Evolutionary conservation across 2,797 vertebrate species (phyloP), one percentile per base, ranked within the genome.

Genomic region (Lophius americanus): DNA sequence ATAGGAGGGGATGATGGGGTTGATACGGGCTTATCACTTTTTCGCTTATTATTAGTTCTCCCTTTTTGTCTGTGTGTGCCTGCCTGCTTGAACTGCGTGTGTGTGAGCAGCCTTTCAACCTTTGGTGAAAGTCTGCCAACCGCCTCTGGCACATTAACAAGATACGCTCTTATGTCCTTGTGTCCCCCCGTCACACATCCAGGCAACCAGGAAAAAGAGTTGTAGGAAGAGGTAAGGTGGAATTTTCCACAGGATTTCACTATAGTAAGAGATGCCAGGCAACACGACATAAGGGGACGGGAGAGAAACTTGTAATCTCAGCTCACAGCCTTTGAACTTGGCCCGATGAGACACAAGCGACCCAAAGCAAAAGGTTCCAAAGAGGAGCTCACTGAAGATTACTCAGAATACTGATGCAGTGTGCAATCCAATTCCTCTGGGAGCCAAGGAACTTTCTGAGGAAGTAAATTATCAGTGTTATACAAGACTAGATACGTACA

Each of bases 331-430:
- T 93, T 94, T 94, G 92, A 94, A 94, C 91, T 89, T 76, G 66
- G 83, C 81, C 91, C 89, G 72, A 84, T 84, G 92, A 92, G 90
- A 93, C 82, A 67, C 66, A 51, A 62, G 87, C 88, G 82, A 91
- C 90, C 89, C 88, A 88, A 88, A 89, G 90, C 90, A 84, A 91
- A 92, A 88, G 92, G 88, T 92, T 93, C 92, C 81, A 88, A 84
- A 91, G 91, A 86, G 76, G 77, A 87, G 76, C 84, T 88, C 85
- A 81, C 79, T 88, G 90, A 91, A 92, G 93, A 94, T 93, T 90
- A 92, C 87, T 92, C 81, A 39, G 92, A 92, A 94, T 92, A 93
- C 92, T 89, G 89, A 93, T 93, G 92, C 83, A 70, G 81, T 89
- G 85, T 88, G 78, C 87, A 91, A 88, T 85, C 80, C 86, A 90